Percentiles rank a stretch among this genome's conserved stretches.
phyloP scores from a whole-genome alignment of 2,888 invertebrate genomes.

The Stomorhina lunata region DNA sequence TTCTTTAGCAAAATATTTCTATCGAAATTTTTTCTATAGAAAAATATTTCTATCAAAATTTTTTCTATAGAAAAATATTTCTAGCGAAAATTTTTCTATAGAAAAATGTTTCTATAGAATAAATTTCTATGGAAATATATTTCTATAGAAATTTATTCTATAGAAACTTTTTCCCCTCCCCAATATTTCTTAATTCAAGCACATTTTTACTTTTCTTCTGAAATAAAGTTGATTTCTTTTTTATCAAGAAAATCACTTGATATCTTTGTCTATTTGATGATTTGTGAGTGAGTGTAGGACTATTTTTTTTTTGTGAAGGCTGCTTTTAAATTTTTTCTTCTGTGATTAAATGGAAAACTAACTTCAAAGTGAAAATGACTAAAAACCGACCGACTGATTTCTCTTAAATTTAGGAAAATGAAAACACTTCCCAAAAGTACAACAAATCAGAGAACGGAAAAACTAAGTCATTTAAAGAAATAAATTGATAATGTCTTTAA shows the following conservation, averaged over 20 bases:
- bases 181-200: slow-evolving; percentile 30
- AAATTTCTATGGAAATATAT: too few species aligned
- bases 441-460: neutral
- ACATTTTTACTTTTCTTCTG: neutral
- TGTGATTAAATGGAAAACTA: slow-evolving; percentile 21
- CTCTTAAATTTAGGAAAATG: too few species aligned
- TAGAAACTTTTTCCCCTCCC: neutral
- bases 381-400: slow-evolving; percentile 32
- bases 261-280: slow-evolving; percentile 57
- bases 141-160: too few species aligned
- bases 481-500: slow-evolving; percentile 45
- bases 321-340: slow-evolving; percentile 10
- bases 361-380: slow-evolving; percentile 41
- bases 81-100: too few species aligned
- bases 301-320: slow-evolving; percentile 26
- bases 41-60: too few species aligned
- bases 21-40: too few species aligned
- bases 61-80: too few species aligned
- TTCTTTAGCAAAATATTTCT: too few species aligned
- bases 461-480: slow-evolving; percentile 34
- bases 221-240: neutral
- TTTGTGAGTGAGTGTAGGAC: slow-evolving; percentile 41
- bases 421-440: neutral
- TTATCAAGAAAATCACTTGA: slow-evolving; percentile 47
- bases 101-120: too few species aligned